Evolutionary conservation across 2,888 invertebrate genomes (phyloP).

Genomic region (Physocephala rufipes): DNA sequence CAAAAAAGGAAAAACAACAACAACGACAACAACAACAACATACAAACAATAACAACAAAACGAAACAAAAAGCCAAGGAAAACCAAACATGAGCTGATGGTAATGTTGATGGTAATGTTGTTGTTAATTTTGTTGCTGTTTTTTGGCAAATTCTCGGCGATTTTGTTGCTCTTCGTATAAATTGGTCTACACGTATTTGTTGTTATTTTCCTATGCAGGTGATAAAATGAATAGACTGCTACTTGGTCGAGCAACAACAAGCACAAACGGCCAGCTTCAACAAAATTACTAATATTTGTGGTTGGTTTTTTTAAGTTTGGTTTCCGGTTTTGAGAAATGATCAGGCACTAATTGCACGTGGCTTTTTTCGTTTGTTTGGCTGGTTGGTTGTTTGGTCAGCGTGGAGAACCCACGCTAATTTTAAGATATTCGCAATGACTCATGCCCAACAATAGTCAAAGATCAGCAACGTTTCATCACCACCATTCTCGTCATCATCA

Average conservation of each 20-base stretch:
- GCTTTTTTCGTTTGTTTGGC: background rate
- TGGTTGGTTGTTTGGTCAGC: too few species aligned
- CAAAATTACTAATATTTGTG: background rate
- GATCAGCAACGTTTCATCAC: too few species aligned
- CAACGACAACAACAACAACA: too few species aligned
- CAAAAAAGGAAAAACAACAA: slow-evolving; percentile 15
- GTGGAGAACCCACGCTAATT: too few species aligned
- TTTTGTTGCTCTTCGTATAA: background rate
- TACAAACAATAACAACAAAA: too few species aligned
- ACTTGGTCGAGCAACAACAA: background rate
- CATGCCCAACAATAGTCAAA: too few species aligned
- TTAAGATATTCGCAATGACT: too few species aligned
- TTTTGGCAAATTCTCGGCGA: background rate
- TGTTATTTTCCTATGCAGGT: background rate
- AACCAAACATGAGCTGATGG: background rate
- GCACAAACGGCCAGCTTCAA: background rate
- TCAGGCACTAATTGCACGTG: slow-evolving; percentile 6
- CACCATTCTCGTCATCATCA: too few species aligned
- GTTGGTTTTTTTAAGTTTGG: too few species aligned
- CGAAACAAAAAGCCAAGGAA: background rate
- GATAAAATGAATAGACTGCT: background rate
- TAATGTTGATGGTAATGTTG: too few species aligned
- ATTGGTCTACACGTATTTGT: too few species aligned
- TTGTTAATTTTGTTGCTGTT: background rate
- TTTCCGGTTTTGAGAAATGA: slow-evolving; percentile 12